Base-by-base conservation (phyloP, 2,113 vertebrate genomes). In the Epinephelus moara region DNA sequence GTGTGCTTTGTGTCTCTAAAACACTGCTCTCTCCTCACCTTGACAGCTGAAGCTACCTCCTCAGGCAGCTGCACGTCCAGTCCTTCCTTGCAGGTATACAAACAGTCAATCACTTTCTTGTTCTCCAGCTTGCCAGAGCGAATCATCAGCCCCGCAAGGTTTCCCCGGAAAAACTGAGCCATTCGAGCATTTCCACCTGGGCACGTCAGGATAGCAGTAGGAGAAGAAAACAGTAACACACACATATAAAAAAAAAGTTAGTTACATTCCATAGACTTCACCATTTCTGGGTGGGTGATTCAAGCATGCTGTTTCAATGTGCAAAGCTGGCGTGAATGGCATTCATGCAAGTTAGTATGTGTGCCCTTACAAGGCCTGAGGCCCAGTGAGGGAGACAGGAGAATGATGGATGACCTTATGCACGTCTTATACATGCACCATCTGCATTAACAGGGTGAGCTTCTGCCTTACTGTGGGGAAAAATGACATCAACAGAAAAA, bases 41-140 rank as follows among this genome's bases (percentile, higher is more conserved):
- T 97, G 81, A 99, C 83, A 7, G 96, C 94, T 67, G 96, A 95
- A 79, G 96, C 91, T 1, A 95, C 87, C 9, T 96, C 97, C 11
- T 97, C 97, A 0, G 97, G 90, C 70, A 95, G 88, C 70, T 97
- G 97, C 78, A 99, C 93, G 21, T 99, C 97, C 82, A 99, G 96
- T 0, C 98, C 98, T 88, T 99, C 98, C 60, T 99, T 99, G 95
- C 98, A 99, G 14, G 98, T 99, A 56, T 99, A 99, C 9, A 99
- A 94, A 80, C 98, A 99, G 90, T 99, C 98, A 1, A 99, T 99
- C 89, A 99, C 98, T 70, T 98, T 98, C 95, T 98, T 99, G 92
- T 97, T 98, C 23, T 99, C 96, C 75, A 99, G 92, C 70, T 97
- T 99, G 19, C 98, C 98, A 0, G 97, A 95, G 62, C 97, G 97